phyloP scores from a whole-genome alignment of 2,113 vertebrate species.

The Centropristis striata region DNA sequence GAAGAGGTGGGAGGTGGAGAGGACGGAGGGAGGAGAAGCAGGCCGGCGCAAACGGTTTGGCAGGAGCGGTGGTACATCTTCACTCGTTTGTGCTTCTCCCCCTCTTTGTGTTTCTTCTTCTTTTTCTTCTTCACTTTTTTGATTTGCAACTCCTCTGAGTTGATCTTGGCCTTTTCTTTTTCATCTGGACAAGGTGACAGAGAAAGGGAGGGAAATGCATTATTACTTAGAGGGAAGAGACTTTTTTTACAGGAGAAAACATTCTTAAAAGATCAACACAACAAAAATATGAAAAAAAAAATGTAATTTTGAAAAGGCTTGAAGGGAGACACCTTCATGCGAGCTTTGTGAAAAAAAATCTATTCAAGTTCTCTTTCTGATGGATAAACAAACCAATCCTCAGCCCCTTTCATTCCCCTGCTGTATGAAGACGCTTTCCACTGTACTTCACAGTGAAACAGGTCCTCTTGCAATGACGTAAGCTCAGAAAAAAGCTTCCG shows the following conservation, averaged over 20 bases:
- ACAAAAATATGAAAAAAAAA: background rate
- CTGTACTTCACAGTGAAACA: background rate
- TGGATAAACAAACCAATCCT: conserved; percentile 11
- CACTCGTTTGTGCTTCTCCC: conserved; percentile 93
- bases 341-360: conserved; percentile 5
- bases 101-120: conserved; percentile 99
- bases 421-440: background rate
- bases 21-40: conserved; percentile 86
- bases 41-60: conserved; percentile 93
- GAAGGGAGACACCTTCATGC: background rate
- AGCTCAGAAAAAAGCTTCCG: background rate
- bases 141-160: conserved; percentile 92
- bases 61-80: conserved; percentile 98
- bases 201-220: background rate
- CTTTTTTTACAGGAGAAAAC: background rate
- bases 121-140: conserved; percentile 99
- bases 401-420: background rate
- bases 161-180: conserved; percentile 92
- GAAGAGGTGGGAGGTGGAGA: conserved; percentile 50
- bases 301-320: conserved; percentile 2
- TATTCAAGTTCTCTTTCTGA: background rate
- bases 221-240: background rate
- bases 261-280: conserved; percentile 10
- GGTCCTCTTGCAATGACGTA: background rate
- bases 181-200: conserved; percentile 84